Conservation (phyloP, 2,797 vertebrate genomes). For the Ispidina picta region DNA sequence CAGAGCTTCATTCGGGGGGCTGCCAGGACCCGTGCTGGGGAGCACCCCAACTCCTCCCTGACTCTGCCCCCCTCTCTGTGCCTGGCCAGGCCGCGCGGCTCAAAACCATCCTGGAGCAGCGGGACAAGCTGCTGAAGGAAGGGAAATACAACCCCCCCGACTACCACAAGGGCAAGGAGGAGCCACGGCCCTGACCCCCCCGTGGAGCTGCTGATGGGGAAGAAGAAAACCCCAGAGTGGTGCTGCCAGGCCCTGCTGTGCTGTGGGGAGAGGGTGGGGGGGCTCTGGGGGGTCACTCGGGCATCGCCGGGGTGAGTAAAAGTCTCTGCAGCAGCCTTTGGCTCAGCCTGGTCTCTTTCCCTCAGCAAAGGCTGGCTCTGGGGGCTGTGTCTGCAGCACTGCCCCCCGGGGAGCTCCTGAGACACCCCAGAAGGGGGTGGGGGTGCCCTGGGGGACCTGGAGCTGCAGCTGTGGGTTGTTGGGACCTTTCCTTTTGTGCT, state of each 20-base stretch:
- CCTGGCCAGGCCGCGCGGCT: slow-evolving; percentile 78
- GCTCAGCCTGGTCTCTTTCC: background rate
- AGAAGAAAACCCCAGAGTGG: fast-evolving
- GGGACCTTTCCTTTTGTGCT: background rate
- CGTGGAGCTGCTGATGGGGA: fast-evolving
- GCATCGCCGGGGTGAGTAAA: background rate
- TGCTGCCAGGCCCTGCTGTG: fast-evolving
- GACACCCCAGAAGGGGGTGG: background rate
- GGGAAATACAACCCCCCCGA: slow-evolving; percentile 84
- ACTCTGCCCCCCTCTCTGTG: background rate
- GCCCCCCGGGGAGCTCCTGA: background rate
- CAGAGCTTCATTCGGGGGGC: fast-evolving
- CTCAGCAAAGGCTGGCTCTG: fast-evolving
- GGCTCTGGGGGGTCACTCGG: background rate
- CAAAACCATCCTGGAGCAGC: slow-evolving; percentile 78
- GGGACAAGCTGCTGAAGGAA: slow-evolving; percentile 86
- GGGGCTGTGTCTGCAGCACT: background rate
- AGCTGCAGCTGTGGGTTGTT: fast-evolving
- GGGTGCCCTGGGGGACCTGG: fast-evolving
- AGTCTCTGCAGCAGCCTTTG: background rate
- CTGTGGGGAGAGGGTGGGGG: too few relatives aligned
- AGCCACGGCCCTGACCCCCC: slow-evolving; percentile 68
- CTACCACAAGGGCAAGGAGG: slow-evolving; percentile 77
- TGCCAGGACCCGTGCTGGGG: background rate
- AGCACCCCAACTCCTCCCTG: fast-evolving